Evolutionary conservation across 1,140 invertebrate genomes (phyloP), one percentile per base, ranked within the genome.

Genomic region (Theocolax elegans): DNA sequence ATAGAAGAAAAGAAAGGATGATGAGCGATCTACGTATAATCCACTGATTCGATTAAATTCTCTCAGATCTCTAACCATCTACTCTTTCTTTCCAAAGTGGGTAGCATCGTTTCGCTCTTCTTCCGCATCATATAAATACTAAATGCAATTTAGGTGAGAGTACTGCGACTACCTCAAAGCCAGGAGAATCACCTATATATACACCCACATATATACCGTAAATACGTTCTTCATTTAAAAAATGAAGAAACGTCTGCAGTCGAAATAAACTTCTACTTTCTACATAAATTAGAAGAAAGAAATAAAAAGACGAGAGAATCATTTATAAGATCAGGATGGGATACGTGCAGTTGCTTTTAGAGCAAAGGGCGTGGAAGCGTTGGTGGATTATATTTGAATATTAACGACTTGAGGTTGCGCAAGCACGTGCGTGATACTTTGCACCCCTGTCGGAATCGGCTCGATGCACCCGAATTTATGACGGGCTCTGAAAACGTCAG

Each of bases 331-430:
- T n/a, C n/a, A n/a, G n/a, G n/a, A n/a, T n/a, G 10, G 31, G 31
- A 35, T 35, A 15, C 42, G 42, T 46, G 42, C 4, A 19, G 13
- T 46, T 19, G 42, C 42, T 46, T 46, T 46, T 46, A 38, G 29
- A n/a, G 31, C 31, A 35, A 35, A 38, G 29, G n/a, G 29, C 1
- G n/a, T 10, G 29, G 51, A 31, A n/a, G 51, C 29, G 27, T 6
- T 15, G n/a, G 53, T 13, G 25, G 53, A 9, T 56, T 56, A 6
- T 27, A 59, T 59, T 59, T 59, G 56, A 59, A 59, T 59, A 59
- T 59, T 59, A 59, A 59, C 38, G 35, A 59, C 19, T 4, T n/a
- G 56, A 25, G 21, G 29, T 12, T 31, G 7, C 27, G 15, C 19
- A 19, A 21, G 27, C 49, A 23, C 29, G 29, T 17, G 29, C 29